Evolutionary conservation across 1,140 invertebrate genomes (phyloP).

Genomic region (Antheraea mylitta): DNA sequence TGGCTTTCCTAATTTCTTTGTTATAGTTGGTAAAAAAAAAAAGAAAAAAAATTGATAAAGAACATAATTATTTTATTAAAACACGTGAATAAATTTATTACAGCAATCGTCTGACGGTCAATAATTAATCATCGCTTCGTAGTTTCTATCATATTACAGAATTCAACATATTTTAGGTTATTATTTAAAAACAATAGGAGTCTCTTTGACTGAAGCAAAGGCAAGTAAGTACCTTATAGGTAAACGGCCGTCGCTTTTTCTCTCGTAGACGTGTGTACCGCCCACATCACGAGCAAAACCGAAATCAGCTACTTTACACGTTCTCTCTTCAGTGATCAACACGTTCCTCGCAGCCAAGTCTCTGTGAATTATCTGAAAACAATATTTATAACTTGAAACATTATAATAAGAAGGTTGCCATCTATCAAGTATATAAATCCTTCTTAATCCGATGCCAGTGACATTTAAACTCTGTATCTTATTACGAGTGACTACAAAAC

Average conservation of each 20-base stretch:
- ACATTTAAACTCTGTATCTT: background rate
- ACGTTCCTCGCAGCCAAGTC: slow-evolving; percentile 96
- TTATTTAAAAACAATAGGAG: no score
- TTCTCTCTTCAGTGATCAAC: slow-evolving; percentile 91
- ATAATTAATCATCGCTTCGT: no score
- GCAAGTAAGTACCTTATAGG: slow-evolving; percentile 79
- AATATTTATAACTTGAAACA: background rate
- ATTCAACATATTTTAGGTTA: no score
- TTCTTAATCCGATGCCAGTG: background rate
- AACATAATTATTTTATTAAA: no score
- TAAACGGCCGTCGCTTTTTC: slow-evolving; percentile 91
- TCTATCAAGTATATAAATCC: background rate
- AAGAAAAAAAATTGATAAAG: no score
- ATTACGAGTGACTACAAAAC: background rate
- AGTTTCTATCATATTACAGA: no score
- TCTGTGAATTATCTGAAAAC: slow-evolving; percentile 90
- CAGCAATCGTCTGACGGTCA: no score
- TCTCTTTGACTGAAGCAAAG: background rate
- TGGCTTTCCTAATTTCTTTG: no score
- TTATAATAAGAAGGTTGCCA: background rate
- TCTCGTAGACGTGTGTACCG: slow-evolving; percentile 92
- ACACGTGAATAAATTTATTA: no score
- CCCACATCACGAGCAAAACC: slow-evolving; percentile 93
- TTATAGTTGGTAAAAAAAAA: no score
- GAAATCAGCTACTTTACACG: slow-evolving; percentile 96